Evolutionary conservation across 2,888 invertebrate species (phyloP).

Genomic region (Thalpophila matura): DNA sequence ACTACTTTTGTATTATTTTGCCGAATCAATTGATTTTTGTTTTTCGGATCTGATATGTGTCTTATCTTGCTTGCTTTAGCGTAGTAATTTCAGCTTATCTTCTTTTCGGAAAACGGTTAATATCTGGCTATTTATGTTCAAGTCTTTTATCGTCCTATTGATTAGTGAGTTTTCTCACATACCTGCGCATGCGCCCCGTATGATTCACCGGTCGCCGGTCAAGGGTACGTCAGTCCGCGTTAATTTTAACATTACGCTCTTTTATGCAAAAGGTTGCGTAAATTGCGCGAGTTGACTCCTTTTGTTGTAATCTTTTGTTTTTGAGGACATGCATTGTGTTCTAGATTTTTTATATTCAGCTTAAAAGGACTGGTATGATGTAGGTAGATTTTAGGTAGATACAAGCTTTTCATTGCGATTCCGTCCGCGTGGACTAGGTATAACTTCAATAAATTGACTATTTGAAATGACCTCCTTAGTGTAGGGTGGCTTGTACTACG

Average conservation of each 20-base stretch:
- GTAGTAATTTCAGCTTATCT: too few relatives aligned
- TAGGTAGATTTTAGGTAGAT: neutral
- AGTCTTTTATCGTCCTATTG: too few relatives aligned
- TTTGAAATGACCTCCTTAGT: too few relatives aligned
- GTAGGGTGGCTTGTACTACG: too few relatives aligned
- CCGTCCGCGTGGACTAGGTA: too few relatives aligned
- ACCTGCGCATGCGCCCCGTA: conserved; percentile 26
- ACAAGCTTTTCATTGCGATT: too few relatives aligned
- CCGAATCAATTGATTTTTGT: too few relatives aligned
- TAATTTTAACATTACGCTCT: conserved; percentile 61
- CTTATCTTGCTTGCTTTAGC: too few relatives aligned
- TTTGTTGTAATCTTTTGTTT: conserved; percentile 59
- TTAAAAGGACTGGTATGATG: conserved; percentile 4
- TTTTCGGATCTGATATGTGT: too few relatives aligned
- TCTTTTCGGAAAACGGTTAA: neutral
- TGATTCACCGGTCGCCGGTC: conserved; percentile 74
- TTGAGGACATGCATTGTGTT: conserved; percentile 50
- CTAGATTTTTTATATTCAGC: conserved; percentile 43
- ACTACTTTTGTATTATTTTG: too few relatives aligned
- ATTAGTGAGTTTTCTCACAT: neutral
- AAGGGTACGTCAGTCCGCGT: conserved; percentile 66
- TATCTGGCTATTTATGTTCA: neutral
- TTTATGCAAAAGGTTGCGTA: conserved; percentile 59
- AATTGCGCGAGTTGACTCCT: conserved; percentile 48
- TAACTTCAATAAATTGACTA: too few relatives aligned